These are phyloP conservation scores for Trogon surrucura DNA, from an alignment of 2,113 vertebrate genomes.

Conservation along the genomic window DNA sequence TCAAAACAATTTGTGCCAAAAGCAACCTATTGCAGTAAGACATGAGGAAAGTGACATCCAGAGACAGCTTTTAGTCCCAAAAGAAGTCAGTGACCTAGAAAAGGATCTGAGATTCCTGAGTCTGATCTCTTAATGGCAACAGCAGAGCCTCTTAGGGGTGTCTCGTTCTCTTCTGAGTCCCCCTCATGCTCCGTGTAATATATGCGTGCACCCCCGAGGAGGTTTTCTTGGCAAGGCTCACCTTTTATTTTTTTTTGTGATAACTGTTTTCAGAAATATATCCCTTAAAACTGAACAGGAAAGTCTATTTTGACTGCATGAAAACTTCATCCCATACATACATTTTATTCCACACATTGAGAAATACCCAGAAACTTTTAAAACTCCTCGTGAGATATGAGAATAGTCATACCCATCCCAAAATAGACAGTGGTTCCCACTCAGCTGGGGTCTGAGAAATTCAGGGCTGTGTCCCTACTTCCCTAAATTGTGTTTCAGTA, in stretches of 20 bases:
- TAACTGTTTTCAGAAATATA: background rate
- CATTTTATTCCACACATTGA: background rate
- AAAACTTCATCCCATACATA: background rate
- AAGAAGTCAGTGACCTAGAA: background rate
- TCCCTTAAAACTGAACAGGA: background rate
- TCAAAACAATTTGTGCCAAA: background rate
- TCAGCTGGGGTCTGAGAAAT: background rate
- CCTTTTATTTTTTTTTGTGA: background rate
- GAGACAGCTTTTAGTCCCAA: background rate
- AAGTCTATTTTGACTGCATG: background rate
- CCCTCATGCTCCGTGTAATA: background rate
- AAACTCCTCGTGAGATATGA: background rate
- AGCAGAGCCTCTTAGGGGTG: background rate
- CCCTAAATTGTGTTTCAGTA: background rate
- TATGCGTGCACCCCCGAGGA: background rate
- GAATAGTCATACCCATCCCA: background rate
- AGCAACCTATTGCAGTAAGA: background rate
- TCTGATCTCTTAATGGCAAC: background rate
- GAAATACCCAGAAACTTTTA: background rate
- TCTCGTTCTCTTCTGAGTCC: background rate
- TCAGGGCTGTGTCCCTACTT: background rate
- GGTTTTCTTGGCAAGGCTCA: background rate
- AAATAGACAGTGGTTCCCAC: background rate
- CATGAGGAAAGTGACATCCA: background rate
- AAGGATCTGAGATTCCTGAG: background rate